Percentiles rank a stretch among this genome's conserved stretches.
phyloP scores from a whole-genome alignment of 2,888 invertebrate genomes.

The Eristalis pertinax region DNA sequence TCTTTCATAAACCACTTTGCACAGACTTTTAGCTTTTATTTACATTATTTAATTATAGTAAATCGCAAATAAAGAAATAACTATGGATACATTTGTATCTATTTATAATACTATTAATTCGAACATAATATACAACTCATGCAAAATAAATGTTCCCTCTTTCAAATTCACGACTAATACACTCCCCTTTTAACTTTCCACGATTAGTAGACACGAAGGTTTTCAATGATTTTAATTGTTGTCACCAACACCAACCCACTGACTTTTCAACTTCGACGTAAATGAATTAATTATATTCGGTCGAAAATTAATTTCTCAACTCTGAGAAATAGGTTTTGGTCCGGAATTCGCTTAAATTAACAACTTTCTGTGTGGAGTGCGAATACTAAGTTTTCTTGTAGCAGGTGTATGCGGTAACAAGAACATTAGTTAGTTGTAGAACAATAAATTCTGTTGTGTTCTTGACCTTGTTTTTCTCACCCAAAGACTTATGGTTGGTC shows the following conservation, averaged over 20 bases:
- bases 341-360: slow-evolving; percentile 41
- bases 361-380: slow-evolving; percentile 33
- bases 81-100: too few relatives aligned
- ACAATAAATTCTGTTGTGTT: slow-evolving; percentile 24
- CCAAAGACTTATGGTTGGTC: slow-evolving; percentile 44
- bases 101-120: too few relatives aligned
- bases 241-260: not conserved
- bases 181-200: too few relatives aligned
- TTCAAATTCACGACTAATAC: too few relatives aligned
- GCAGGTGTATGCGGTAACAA: slow-evolving; percentile 27
- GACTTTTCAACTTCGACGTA: not conserved
- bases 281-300: slow-evolving; percentile 37
- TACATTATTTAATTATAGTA: too few relatives aligned
- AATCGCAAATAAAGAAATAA: too few relatives aligned
- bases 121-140: too few relatives aligned
- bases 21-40: too few relatives aligned
- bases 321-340: slow-evolving; percentile 36
- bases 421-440: slow-evolving; percentile 24
- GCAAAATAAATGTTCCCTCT: too few relatives aligned
- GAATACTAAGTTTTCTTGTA: not conserved
- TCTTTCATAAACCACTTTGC: too few relatives aligned
- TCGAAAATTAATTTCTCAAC: slow-evolving; percentile 29
- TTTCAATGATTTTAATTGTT: not conserved
- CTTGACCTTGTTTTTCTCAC: slow-evolving; percentile 45
- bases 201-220: too few relatives aligned